phyloP scores from a whole-genome alignment of 1,140 invertebrate genomes.

The Oryctes rhinoceros region DNA sequence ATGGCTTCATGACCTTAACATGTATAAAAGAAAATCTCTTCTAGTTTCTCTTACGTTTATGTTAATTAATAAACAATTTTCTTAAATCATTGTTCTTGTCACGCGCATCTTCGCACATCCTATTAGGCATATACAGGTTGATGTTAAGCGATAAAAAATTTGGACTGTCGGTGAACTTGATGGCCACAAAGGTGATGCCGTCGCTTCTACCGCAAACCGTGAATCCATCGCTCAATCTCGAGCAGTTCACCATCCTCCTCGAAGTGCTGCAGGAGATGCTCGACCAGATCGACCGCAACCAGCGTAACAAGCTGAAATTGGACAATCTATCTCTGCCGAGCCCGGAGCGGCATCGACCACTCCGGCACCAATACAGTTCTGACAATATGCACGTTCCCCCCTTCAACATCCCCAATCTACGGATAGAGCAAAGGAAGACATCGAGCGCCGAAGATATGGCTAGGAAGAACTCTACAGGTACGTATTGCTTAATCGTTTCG shows the following conservation, averaged over 20 bases:
- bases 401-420: constrained; percentile 85
- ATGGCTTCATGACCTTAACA: no score
- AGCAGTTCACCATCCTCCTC: constrained; percentile 87
- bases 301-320: constrained; percentile 83
- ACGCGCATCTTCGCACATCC: no score
- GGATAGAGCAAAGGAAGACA: constrained; percentile 85
- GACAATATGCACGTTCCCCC: constrained; percentile 86
- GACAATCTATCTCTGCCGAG: constrained; percentile 80
- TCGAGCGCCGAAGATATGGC: constrained; percentile 90
- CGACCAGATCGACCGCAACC: constrained; percentile 88
- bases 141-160: constrained; percentile 93
- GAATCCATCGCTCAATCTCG: constrained; percentile 87
- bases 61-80: no score
- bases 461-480: constrained; percentile 81
- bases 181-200: constrained; percentile 95
- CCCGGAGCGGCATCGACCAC: constrained; percentile 76
- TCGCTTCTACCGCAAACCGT: constrained; percentile 91
- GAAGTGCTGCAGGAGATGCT: constrained; percentile 95
- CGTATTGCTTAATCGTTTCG: background rate
- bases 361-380: constrained; percentile 84
- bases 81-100: no score
- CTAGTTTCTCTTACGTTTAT: no score
- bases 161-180: constrained; percentile 88
- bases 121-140: constrained; percentile 88
- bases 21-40: no score